These are phyloP conservation scores for Hippocampus zosterae DNA, from an alignment of 2,113 vertebrate genomes.

Conservation along the genomic window DNA sequence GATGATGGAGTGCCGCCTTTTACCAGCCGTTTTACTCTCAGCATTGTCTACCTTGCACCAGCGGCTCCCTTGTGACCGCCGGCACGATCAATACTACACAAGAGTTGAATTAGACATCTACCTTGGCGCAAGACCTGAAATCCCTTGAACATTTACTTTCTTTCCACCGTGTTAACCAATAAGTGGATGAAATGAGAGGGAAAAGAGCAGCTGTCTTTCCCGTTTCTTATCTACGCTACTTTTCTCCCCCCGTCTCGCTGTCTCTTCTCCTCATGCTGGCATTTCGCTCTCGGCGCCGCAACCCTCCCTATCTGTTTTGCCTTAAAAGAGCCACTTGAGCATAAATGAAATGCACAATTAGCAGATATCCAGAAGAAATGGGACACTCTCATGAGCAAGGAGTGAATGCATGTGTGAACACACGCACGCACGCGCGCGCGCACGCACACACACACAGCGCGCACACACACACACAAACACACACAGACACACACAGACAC, in stretches of 20 bases:
- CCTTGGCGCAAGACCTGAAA: slow-evolving; percentile 71
- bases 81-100: slow-evolving; percentile 81
- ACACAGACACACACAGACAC: slow-evolving; percentile 19
- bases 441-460: slow-evolving; percentile 23
- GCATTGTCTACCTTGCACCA: slow-evolving; percentile 81
- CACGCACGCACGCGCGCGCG: slow-evolving; percentile 6
- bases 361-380: slow-evolving; percentile 65
- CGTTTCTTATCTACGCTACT: slow-evolving; percentile 69
- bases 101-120: slow-evolving; percentile 93
- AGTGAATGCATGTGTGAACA: slow-evolving; percentile 57
- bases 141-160: slow-evolving; percentile 89
- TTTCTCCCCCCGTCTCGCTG: slow-evolving; percentile 23
- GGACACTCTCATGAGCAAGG: slow-evolving; percentile 41
- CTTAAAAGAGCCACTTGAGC: slow-evolving; percentile 66
- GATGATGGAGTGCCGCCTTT: slow-evolving; percentile 66
- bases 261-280: slow-evolving; percentile 23
- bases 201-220: slow-evolving; percentile 91
- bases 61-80: slow-evolving; percentile 72
- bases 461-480: slow-evolving; percentile 31
- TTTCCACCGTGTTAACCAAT: slow-evolving; percentile 96
- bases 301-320: slow-evolving; percentile 60
- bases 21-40: slow-evolving; percentile 81
- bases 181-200: slow-evolving; percentile 92
- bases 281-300: slow-evolving; percentile 48
- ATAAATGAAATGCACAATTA: slow-evolving; percentile 73